Conservation (phyloP, 2,888 invertebrate genomes). For the Ormyrus nitidulus region DNA sequence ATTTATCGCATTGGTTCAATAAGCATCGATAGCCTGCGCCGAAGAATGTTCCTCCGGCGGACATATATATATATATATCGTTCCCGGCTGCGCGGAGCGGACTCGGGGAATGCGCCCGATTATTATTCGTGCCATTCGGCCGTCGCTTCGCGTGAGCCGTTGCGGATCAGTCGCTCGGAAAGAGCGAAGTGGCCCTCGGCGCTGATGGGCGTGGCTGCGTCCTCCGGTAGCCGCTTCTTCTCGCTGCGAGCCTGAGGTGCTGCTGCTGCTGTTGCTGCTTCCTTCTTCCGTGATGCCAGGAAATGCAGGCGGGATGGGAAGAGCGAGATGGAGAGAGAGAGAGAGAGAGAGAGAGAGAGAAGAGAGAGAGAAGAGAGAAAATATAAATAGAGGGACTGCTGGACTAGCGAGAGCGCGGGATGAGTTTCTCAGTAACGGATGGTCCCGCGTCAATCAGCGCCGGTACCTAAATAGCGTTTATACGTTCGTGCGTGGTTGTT, state of each 20-base stretch:
- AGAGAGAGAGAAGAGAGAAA: constrained; percentile 56
- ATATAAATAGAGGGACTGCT: constrained; percentile 60
- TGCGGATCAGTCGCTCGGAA: constrained; percentile 13
- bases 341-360: constrained; percentile 43
- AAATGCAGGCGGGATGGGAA: constrained; percentile 11
- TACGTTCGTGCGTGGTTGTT: neutral
- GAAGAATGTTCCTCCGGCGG: too few species aligned
- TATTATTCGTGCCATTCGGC: constrained; percentile 42
- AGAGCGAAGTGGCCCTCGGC: constrained; percentile 49
- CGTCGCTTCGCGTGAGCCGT: constrained; percentile 26
- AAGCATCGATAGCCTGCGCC: neutral
- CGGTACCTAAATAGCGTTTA: constrained; percentile 53
- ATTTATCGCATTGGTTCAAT: neutral
- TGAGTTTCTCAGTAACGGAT: constrained; percentile 33
- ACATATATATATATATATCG: too few species aligned
- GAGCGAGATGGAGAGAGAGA: neutral
- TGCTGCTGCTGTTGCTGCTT: constrained; percentile 18
- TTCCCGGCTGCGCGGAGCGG: neutral
- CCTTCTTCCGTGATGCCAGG: constrained; percentile 40
- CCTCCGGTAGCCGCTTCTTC: constrained; percentile 35
- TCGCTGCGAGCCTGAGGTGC: neutral
- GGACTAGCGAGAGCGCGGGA: constrained; percentile 64
- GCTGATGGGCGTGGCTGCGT: constrained; percentile 8
- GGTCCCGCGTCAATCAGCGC: constrained; percentile 55
- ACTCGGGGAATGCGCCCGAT: constrained; percentile 24